phyloP scores from a whole-genome alignment of 1,140 invertebrate species.

The Prorops nasuta region DNA sequence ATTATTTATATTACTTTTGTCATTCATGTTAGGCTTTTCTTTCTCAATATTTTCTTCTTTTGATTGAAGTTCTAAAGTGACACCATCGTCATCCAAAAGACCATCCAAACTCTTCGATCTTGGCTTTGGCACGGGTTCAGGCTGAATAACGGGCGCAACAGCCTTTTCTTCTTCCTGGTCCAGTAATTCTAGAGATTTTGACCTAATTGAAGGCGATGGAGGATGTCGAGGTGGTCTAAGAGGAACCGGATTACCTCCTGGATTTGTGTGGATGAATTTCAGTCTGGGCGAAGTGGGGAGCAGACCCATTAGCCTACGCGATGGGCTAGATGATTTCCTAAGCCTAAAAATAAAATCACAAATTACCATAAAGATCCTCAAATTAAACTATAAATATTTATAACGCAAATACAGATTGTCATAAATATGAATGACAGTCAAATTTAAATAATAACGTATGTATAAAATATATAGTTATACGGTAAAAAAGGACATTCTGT shows the following conservation, averaged over 20 bases:
- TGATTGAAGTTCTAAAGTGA: conserved; percentile 22
- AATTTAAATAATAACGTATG: too few species aligned
- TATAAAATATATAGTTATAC: too few species aligned
- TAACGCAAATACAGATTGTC: too few species aligned
- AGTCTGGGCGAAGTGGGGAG: conserved; percentile 39
- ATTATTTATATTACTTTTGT: background rate
- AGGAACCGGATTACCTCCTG: conserved; percentile 30
- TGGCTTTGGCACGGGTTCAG: conserved; percentile 44
- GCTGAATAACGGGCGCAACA: conserved; percentile 10
- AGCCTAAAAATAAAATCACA: conserved; percentile 50
- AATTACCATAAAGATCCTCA: too few species aligned
- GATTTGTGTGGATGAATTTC: conserved; percentile 38
- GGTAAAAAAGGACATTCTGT: too few species aligned
- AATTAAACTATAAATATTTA: too few species aligned
- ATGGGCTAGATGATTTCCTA: conserved; percentile 66
- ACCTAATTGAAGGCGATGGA: conserved; percentile 26
- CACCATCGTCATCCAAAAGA: conserved; percentile 54
- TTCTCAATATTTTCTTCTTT: conserved; percentile 19
- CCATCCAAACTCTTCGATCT: conserved; percentile 70
- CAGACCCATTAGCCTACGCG: conserved; percentile 57
- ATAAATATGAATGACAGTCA: too few species aligned
- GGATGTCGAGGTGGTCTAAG: conserved; percentile 38
- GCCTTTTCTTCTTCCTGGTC: conserved; percentile 30
- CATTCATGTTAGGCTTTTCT: conserved; percentile 9
- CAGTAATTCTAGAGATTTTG: conserved; percentile 37